Base-by-base conservation (phyloP, 2,888 invertebrate genomes). In the Epiperipatus broadwayi region DNA sequence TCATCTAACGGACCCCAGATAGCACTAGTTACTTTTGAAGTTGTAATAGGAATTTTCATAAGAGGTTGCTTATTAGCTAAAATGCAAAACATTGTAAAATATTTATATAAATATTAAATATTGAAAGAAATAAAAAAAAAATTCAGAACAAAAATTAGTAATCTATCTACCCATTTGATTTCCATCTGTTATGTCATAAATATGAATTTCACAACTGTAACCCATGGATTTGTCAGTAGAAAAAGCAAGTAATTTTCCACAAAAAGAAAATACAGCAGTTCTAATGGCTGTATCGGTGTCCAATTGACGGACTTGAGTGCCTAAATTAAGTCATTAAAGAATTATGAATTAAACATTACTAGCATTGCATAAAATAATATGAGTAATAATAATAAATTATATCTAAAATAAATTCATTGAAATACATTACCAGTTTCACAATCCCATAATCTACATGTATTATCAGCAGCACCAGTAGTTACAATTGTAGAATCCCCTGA, bases 1-100 rank as follows among this genome's bases (percentile, higher is more conserved):
- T 89, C 81, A 57, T 97, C 97, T 25, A 89, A 64, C 35, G 78
- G 75, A 16, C 89, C 89, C 93, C 95, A 97, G 19, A 89, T 63
- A 63, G 89, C 74, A 0, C 89, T 77, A 2, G 89, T 85, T 10
- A 91, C 80, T 61, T 87, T 87, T 0, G 77, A 69, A 4, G 51
- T 52, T 42, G 71, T 68, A 47, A 84, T 73, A 22, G 78, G 77
- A 60, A 84, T 78, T 48, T 73, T 71, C 49, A 80, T 63, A 46
- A 78, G 75, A 0, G 83, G 78, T 40, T 73, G 67, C 37, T 77
- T 73, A 39, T 67, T 65, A 2, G 71, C 58, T 59, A 49, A 12
- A 50, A 47, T 43, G 34, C 5, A 30, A 27, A 3, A 30, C 15
- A 12, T 10, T 39, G 12, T 16, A 10, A 22, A 19, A 21, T 15